These are phyloP conservation scores for Phrynosoma blainvillii DNA, from an alignment of 2,113 vertebrate species.

Conservation along the genomic window DNA sequence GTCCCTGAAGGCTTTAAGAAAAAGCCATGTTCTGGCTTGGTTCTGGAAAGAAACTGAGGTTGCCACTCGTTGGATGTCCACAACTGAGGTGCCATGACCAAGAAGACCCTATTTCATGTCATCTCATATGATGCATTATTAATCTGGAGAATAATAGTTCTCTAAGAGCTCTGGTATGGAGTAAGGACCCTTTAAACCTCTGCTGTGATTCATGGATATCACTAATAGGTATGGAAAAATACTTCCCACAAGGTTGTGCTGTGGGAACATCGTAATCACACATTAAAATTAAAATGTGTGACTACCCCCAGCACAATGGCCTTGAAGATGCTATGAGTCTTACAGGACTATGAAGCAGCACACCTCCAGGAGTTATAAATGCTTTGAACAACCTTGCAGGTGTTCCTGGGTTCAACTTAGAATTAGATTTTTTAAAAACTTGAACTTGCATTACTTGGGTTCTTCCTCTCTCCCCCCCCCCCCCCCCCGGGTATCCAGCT, in stretches of 20 bases:
- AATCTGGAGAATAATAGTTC: not conserved
- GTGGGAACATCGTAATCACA: not conserved
- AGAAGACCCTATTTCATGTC: too few relatives aligned
- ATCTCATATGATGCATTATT: too few relatives aligned
- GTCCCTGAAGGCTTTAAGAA: too few relatives aligned
- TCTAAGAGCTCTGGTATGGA: not conserved
- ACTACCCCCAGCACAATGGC: not conserved
- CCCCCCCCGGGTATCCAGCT: not conserved
- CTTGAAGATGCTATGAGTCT: not conserved
- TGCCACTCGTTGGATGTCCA: too few relatives aligned
- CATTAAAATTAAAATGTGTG: not conserved
- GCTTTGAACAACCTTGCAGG: not conserved
- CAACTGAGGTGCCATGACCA: too few relatives aligned
- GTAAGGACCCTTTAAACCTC: not conserved
- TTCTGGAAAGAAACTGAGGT: too few relatives aligned
- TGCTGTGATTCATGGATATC: too few relatives aligned
- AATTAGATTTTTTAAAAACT: not conserved
- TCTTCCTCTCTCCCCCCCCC: too few relatives aligned
- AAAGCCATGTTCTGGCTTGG: too few relatives aligned
- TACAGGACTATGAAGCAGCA: not conserved
- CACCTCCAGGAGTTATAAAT: not conserved
- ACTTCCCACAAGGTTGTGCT: not conserved
- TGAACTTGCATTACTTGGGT: accelerated
- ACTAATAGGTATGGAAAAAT: not conserved
- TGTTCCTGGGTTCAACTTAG: not conserved